Evolutionary conservation across 2,888 invertebrate genomes (phyloP).

Genomic region (Leptopilina myrica): DNA sequence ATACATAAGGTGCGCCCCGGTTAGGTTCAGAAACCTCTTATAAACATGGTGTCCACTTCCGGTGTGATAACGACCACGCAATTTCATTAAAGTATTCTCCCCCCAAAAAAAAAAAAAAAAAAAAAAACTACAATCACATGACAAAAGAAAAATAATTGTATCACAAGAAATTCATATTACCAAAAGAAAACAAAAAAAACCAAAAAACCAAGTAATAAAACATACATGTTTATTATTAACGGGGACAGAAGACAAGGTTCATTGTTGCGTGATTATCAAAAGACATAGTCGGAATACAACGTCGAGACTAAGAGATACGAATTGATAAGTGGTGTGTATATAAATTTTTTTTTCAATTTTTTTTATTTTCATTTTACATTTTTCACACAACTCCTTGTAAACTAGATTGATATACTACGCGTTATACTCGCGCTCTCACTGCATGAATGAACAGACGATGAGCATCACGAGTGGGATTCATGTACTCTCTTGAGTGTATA

Average conservation of each 20-base stretch:
- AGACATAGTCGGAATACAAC: slow-evolving; percentile 45
- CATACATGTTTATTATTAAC: too few relatives aligned
- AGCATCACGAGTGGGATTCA: slow-evolving; percentile 4
- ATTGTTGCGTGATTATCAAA: slow-evolving; percentile 48
- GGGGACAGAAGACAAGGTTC: slow-evolving; percentile 29
- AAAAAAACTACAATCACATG: too few relatives aligned
- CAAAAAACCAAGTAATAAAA: too few relatives aligned
- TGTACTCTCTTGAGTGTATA: neutral
- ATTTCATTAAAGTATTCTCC: neutral
- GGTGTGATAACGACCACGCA: slow-evolving; percentile 18
- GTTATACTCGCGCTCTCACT: neutral
- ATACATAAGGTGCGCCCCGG: slow-evolving; percentile 61
- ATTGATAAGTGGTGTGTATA: slow-evolving; percentile 41
- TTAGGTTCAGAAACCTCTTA: slow-evolving; percentile 49
- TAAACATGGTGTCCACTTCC: slow-evolving; percentile 17
- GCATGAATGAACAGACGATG: slow-evolving; percentile 28
- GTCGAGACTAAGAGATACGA: slow-evolving; percentile 53
- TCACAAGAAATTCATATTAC: too few relatives aligned
- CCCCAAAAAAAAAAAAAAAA: too few relatives aligned
- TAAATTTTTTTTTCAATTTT: slow-evolving; percentile 45
- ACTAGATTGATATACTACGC: slow-evolving; percentile 40
- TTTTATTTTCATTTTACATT: neutral
- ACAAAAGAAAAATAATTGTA: too few relatives aligned
- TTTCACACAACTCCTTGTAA: slow-evolving; percentile 33
- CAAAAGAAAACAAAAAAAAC: too few relatives aligned